Conservation (phyloP, 2,113 vertebrate genomes). For the Indri indri region DNA sequence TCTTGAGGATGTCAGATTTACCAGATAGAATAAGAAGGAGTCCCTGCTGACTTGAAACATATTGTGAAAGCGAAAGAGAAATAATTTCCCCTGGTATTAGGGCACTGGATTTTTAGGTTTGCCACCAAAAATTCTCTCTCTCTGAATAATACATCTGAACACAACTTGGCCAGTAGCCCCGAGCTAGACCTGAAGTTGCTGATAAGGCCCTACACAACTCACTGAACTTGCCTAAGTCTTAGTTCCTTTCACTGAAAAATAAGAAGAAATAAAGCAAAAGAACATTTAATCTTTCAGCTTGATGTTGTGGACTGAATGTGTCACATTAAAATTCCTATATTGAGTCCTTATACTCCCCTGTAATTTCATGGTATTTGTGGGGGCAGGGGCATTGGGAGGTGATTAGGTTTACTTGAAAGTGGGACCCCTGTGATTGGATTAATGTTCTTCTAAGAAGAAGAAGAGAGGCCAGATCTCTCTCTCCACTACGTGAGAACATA, state of each 20-base stretch:
- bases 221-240: not conserved
- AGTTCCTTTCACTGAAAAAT: not conserved
- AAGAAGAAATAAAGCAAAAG: not conserved
- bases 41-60: not conserved
- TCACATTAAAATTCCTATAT: not conserved
- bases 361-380: not conserved
- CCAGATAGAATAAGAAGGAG: not conserved
- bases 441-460: not conserved
- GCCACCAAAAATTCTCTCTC: not conserved
- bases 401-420: not conserved
- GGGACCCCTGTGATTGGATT: not conserved
- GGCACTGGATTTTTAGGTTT: not conserved
- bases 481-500: not conserved
- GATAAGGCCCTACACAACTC: not conserved
- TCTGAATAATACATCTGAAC: not conserved
- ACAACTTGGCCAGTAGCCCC: not conserved
- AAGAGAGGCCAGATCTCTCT: not conserved
- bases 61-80: not conserved
- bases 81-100: not conserved
- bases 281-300: not conserved
- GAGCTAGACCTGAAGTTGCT: not conserved
- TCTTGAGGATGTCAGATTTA: not conserved
- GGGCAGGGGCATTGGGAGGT: not conserved
- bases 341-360: accelerated
- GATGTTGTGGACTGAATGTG: not conserved